Percentiles rank a stretch among this genome's conserved stretches.
Evolutionary conservation across 1,140 invertebrate species (phyloP).

Genomic region (Oryctes rhinoceros): DNA sequence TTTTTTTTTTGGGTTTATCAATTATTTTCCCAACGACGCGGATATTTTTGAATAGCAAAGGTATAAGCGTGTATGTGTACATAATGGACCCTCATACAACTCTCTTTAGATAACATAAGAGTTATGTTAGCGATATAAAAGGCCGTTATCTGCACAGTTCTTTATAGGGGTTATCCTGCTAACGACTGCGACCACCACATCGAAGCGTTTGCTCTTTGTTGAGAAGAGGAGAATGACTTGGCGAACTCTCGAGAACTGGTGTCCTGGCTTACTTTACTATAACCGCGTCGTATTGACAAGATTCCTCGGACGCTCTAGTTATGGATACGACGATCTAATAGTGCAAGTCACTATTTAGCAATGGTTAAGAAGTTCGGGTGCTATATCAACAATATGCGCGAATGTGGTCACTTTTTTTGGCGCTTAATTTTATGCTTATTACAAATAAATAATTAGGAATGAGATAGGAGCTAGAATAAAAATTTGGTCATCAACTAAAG

Average conservation of each 20-base stretch:
- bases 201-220: slow-evolving; percentile 14
- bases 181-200: neutral
- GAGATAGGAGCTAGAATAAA: too few species aligned
- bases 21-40: neutral
- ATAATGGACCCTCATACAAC: slow-evolving; percentile 7
- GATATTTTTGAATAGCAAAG: neutral
- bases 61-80: neutral
- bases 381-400: neutral
- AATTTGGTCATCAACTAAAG: too few species aligned
- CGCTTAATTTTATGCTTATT: too few species aligned
- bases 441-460: too few species aligned
- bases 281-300: neutral
- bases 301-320: neutral
- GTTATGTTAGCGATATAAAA: slow-evolving; percentile 19
- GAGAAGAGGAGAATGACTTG: slow-evolving; percentile 3
- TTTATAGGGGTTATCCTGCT: slow-evolving; percentile 21
- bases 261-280: neutral
- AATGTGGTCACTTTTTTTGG: neutral
- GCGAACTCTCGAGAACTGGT: neutral
- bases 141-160: slow-evolving; percentile 17
- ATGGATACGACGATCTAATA: neutral
- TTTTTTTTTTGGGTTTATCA: neutral
- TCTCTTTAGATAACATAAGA: slow-evolving; percentile 1
- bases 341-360: neutral
- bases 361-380: neutral